Evolutionary conservation across 53 echinoderm and acorn worm species (phyloP).

Genomic region (Mesocentrotus franciscanus): DNA sequence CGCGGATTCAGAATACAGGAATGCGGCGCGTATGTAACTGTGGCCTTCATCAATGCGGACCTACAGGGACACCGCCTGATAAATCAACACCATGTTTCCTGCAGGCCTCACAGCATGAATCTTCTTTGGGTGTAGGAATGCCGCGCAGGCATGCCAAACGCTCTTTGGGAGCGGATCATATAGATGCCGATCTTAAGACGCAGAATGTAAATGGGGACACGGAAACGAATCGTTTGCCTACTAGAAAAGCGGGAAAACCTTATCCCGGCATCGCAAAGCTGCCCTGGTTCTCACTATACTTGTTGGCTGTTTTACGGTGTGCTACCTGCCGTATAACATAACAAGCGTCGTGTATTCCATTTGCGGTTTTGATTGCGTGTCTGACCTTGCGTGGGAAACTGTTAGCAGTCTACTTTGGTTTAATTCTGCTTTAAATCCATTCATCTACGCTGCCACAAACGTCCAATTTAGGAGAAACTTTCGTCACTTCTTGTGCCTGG

Average conservation of each 20-base stretch:
- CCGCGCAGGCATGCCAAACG: neutral
- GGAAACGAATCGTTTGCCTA: no score
- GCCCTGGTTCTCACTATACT: slow-evolving; percentile 48
- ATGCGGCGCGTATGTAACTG: neutral
- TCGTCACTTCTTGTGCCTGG: slow-evolving; percentile 26
- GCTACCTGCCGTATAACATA: slow-evolving; percentile 70
- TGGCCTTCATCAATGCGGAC: neutral
- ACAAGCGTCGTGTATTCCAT: slow-evolving; percentile 3
- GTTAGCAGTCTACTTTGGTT: slow-evolving; percentile 76
- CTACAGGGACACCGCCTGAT: no score
- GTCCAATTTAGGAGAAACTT: slow-evolving; percentile 75
- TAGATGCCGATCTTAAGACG: neutral
- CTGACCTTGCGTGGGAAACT: slow-evolving; percentile 66
- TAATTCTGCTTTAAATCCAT: slow-evolving; percentile 79
- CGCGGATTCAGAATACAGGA: neutral
- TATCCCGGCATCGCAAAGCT: slow-evolving; percentile 48
- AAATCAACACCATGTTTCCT: neutral
- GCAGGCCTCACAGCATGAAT: neutral
- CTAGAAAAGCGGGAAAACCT: neutral
- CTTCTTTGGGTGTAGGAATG: neutral
- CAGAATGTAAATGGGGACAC: neutral
- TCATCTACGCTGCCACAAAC: slow-evolving; percentile 83
- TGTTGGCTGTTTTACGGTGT: slow-evolving; percentile 50
- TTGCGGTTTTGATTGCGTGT: slow-evolving; percentile 30
- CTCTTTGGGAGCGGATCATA: no score